Evolutionary conservation across 2,113 vertebrate species (phyloP).

Genomic region (Arvicanthis niloticus): DNA sequence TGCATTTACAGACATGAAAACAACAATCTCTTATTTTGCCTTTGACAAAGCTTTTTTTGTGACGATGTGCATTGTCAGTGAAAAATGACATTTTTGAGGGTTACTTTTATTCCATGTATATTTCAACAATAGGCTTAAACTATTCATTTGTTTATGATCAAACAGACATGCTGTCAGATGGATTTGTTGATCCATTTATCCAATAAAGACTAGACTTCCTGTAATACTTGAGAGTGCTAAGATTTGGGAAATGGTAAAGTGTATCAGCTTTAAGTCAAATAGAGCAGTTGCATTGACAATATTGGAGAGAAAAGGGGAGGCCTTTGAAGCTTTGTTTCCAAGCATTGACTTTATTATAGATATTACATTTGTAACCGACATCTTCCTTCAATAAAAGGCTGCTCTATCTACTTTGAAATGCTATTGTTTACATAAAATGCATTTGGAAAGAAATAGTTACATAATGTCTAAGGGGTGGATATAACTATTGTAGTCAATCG

Average conservation of each 20-base stretch:
- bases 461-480: neutral
- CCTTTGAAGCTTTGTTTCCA: neutral
- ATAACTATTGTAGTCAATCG: too few species aligned
- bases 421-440: neutral
- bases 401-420: neutral
- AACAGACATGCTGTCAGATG: neutral
- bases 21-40: neutral
- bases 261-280: neutral
- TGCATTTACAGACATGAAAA: neutral
- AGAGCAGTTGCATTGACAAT: neutral
- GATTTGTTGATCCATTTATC: neutral
- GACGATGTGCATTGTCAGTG: neutral
- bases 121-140: neutral
- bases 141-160: neutral
- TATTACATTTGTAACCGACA: neutral
- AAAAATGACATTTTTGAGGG: neutral
- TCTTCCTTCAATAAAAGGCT: neutral
- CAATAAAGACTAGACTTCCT: neutral
- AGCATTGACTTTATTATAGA: neutral
- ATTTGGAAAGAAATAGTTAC: neutral
- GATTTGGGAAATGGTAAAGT: neutral
- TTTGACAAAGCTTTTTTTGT: neutral
- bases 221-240: neutral
- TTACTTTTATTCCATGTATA: neutral
- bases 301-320: rapidly evolving